Evolutionary conservation across 1,140 invertebrate genomes (phyloP), one percentile per base, ranked within the genome.

Genomic region (Dreissena rostriformis): DNA sequence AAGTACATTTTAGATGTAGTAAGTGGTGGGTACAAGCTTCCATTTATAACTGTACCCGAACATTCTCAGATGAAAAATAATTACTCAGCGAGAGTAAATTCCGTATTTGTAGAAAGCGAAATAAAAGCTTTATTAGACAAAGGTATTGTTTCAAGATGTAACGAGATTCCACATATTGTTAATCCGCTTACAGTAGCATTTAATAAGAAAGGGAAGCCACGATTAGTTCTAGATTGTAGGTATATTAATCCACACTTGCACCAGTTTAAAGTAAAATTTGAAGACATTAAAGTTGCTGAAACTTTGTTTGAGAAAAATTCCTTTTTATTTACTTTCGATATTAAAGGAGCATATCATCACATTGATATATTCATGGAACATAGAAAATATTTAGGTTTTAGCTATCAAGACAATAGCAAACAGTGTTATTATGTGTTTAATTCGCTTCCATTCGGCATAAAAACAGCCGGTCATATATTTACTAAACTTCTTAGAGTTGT

Each of bases 141-240:
- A 52, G 24, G 66, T 17, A 17, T 55, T 39, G n/a, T 63, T 22
- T 66, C 57, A 19, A 49, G 52, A 24, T 17, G 29, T 19, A 19
- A 29, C 39, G 22, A 29, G 5, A 24, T n/a, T 51, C 70, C 39
- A 2, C 2, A 39, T 39, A 39, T 39, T 39, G 39, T 5, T 39
- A 39, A 39, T 8, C 39, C 39, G 39, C 39, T 39, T 39, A 39
- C 4, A 39, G 39, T 8, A 39, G 39, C 39, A 8, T 39, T 2
- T 57, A 0, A n/a, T 51, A 70, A 53, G 12, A 51, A 68, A 24
- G 53, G 22, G 10, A 79, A 79, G 39, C 76, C 63, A 11, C 22
- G 28, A 26, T 51, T 79, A 22, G 76, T 79, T n/a, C 65, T 79
- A 52, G 76, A 79, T n/a, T 79, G n/a, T 76, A 63, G 55, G 61